A percentile compares a stretch with the other conserved stretches of the same genome.
Conservation (phyloP, 2,888 invertebrate species). For the Troides helena region DNA sequence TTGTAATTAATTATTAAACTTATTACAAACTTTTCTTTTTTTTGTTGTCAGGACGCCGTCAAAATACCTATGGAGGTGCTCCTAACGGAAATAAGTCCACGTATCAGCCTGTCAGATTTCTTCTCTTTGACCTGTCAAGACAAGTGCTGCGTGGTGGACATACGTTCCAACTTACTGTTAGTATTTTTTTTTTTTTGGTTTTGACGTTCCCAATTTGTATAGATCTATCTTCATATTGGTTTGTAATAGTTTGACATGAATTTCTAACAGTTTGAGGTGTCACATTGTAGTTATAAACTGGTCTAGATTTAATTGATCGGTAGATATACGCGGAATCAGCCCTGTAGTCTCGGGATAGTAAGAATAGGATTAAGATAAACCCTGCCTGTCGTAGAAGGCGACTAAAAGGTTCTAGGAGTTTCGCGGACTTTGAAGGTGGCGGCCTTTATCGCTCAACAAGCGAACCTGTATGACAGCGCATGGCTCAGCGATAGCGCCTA, state of each 20-base stretch:
- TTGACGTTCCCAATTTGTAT: not conserved
- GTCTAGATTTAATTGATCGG: not conserved
- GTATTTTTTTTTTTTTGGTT: conserved; percentile 39
- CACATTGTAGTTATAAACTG: not conserved
- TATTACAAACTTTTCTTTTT: not conserved
- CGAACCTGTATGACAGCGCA: no score
- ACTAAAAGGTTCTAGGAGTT: no score
- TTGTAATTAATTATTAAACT: no score
- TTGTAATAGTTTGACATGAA: conserved; percentile 2
- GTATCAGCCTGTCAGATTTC: conserved; percentile 93
- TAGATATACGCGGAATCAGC: no score
- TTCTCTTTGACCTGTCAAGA: conserved; percentile 84
- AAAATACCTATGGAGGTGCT: conserved; percentile 85
- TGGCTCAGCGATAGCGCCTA: no score
- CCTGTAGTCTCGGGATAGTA: no score
- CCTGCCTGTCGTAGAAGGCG: no score
- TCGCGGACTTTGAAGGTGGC: no score
- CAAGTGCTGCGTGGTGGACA: conserved; percentile 75
- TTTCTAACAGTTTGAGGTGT: not conserved
- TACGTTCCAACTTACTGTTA: conserved; percentile 72
- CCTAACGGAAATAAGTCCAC: conserved; percentile 87
- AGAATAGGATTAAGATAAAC: no score
- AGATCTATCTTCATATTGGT: conserved; percentile 1
- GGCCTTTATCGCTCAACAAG: no score
- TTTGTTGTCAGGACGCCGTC: conserved; percentile 82